These are phyloP conservation scores for Villa cingulata DNA, from an alignment of 2,888 invertebrate genomes.

Conservation along the genomic window DNA sequence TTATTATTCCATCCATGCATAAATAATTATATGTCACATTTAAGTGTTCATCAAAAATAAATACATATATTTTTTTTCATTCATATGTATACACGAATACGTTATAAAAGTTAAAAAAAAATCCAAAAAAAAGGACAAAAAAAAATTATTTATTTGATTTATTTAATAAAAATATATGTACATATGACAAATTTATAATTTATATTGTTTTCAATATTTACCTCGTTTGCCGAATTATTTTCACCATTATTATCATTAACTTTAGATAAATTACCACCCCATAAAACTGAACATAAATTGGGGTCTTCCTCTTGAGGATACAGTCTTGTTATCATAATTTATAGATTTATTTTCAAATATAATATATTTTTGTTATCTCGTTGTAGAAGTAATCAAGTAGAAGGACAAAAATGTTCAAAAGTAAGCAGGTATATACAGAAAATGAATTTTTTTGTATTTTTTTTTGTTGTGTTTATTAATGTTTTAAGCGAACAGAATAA, in stretches of 20 bases:
- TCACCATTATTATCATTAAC: background rate
- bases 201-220: too few relatives aligned
- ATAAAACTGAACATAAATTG: slow-evolving; percentile 31
- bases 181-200: too few relatives aligned
- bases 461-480: background rate
- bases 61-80: too few relatives aligned
- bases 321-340: slow-evolving; percentile 32
- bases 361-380: background rate
- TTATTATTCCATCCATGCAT: too few relatives aligned
- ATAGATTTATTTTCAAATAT: background rate
- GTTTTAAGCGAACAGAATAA: too few relatives aligned
- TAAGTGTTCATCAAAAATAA: too few relatives aligned
- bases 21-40: background rate
- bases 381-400: background rate
- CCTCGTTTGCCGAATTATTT: too few relatives aligned
- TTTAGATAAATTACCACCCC: slow-evolving; percentile 25
- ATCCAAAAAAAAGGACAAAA: background rate
- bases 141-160: too few relatives aligned
- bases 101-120: too few relatives aligned
- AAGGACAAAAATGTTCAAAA: background rate
- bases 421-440: too few relatives aligned
- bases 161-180: too few relatives aligned
- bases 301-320: slow-evolving; percentile 33
- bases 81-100: too few relatives aligned
- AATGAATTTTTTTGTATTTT: background rate